Evolutionary conservation across 2,113 vertebrate genomes (phyloP), one percentile per base, ranked within the genome.

Genomic region (Catharus bicknelli): DNA sequence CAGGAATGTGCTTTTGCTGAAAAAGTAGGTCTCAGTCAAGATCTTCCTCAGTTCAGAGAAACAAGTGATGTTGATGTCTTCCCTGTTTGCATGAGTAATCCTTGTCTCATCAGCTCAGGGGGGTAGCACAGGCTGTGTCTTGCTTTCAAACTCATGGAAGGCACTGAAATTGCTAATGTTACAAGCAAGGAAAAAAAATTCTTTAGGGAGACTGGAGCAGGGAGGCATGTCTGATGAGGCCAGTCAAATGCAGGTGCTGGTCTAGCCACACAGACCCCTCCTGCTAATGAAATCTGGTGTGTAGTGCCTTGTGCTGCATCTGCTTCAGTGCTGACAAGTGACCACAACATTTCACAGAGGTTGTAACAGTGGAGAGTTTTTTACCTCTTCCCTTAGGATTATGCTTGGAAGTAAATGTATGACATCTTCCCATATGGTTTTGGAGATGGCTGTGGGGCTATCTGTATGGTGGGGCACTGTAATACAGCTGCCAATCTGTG

Each of bases 1-100:
- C n/a, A 68, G 59, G 72, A 92, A 68, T 36, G 36, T 47, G 59
- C 70, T 91, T 82, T 36, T 86, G 45, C 67, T 93, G 83, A 64
- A 87, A 67, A 93, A 87, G 45, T 69, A 79, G 66, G 42, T 83
- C 63, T 85, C 34, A 47, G 58, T 79, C 38, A 72, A 82, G 66
- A 34, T 67, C 61, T 81, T 89, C 13, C 36, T 90, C 14, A 15
- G 4, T 66, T 25, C 61, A 40, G 38, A 45, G 38, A 40, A 34
- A 51, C 4, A 1, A 63, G 21, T n/a, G 15, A 36, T 59, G 22
- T 6, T 68, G 64, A 32, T 86, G 7, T 45, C 18, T 9, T 66
- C 27, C 29, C 9, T 82, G 18, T 89, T 32, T 40, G 32, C 30
- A 16, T 43, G 79, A 73, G 23, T 68, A 58, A 25, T n/a, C n/a